phyloP scores from a whole-genome alignment of 2,888 invertebrate genomes.

The Folsomia manolachei region DNA sequence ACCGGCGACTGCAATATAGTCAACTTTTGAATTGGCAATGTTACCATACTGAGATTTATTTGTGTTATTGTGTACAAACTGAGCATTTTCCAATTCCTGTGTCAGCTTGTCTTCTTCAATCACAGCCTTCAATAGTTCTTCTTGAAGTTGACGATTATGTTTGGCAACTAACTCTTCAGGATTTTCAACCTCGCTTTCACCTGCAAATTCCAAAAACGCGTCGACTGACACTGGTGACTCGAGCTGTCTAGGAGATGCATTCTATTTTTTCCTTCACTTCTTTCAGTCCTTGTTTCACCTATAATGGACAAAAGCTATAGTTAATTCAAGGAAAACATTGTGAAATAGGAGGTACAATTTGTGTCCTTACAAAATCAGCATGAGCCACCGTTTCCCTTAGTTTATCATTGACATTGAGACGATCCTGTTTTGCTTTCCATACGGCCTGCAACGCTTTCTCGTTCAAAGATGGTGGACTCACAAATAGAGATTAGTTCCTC shows the following conservation, averaged over 20 bases:
- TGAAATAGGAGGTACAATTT: background rate
- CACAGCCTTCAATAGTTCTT: slow-evolving; percentile 25
- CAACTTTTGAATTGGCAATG: background rate
- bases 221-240: background rate
- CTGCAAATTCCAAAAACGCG: background rate
- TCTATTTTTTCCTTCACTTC: slow-evolving; percentile 24
- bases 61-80: slow-evolving; percentile 21
- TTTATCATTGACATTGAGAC: slow-evolving; percentile 1
- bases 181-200: slow-evolving; percentile 4
- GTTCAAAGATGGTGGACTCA: background rate
- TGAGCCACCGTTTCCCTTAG: slow-evolving; percentile 23
- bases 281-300: slow-evolving; percentile 25
- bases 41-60: too few species aligned
- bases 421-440: background rate
- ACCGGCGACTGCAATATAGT: slow-evolving; percentile 14
- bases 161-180: background rate
- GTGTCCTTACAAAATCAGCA: slow-evolving; percentile 22
- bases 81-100: slow-evolving; percentile 26
- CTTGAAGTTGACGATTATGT: slow-evolving; percentile 18
- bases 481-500: background rate
- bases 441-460: background rate
- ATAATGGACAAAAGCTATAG: background rate
- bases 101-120: slow-evolving; percentile 28
- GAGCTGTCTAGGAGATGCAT: slow-evolving; percentile 11
- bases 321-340: background rate